Percentiles rank a stretch among this genome's conserved stretches.
phyloP scores from a whole-genome alignment of 1,140 invertebrate genomes.

The Sarcophaga peregrina region DNA sequence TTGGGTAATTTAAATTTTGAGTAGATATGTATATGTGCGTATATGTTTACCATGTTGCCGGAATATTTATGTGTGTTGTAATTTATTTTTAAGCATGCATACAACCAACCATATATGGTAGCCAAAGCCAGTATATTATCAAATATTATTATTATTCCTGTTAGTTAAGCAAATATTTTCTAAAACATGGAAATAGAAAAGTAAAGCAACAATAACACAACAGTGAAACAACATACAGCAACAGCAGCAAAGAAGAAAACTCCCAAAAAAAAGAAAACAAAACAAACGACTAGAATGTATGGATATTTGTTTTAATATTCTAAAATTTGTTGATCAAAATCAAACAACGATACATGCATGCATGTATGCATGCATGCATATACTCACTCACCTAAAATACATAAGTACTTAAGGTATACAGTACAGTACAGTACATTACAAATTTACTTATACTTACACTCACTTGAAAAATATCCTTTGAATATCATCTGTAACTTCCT shows the following conservation, averaged over 20 bases:
- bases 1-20: too few relatives aligned
- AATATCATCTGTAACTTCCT: too few relatives aligned
- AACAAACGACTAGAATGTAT: too few relatives aligned
- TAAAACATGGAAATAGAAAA: not conserved
- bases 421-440: too few relatives aligned
- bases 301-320: conserved; percentile 12
- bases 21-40: not conserved
- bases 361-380: too few relatives aligned
- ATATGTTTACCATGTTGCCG: not conserved
- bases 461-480: too few relatives aligned
- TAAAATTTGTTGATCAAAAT: not conserved
- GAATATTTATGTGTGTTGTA: conserved; percentile 4
- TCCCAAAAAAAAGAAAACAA: too few relatives aligned
- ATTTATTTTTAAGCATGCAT: conserved; percentile 1
- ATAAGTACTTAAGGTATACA: too few relatives aligned
- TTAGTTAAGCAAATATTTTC: not conserved
- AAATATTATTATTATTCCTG: not conserved
- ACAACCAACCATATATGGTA: not conserved
- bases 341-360: not conserved
- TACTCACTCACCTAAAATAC: too few relatives aligned
- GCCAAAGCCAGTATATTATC: not conserved
- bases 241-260: not conserved
- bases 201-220: not conserved
- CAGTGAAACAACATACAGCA: not conserved
- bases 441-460: too few relatives aligned